These are phyloP conservation scores for Orthonevra nobilis DNA, from an alignment of 2,888 invertebrate species.

Conservation along the genomic window DNA sequence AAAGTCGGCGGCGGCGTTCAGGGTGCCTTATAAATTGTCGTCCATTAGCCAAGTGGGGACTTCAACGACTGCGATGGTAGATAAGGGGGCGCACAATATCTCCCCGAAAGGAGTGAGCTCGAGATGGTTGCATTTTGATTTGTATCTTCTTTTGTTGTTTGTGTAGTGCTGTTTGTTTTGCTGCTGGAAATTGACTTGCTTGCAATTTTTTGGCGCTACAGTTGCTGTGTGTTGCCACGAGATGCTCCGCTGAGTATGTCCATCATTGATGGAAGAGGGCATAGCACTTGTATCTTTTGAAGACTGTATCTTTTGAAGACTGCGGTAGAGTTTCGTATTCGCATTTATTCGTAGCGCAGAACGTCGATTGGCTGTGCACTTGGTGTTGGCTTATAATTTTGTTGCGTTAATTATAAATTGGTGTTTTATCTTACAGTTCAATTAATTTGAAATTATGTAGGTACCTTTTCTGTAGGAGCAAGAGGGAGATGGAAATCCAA, in stretches of 20 bases:
- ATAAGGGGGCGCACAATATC: constrained; percentile 11
- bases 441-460: constrained; percentile 34
- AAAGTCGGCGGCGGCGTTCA: constrained; percentile 69
- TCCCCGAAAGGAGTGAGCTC: constrained; percentile 22
- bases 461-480: no score
- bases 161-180: constrained; percentile 46
- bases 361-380: background rate
- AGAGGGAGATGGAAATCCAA: background rate
- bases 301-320: no score
- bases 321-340: background rate
- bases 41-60: constrained; percentile 59
- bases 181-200: constrained; percentile 47
- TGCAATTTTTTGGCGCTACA: constrained; percentile 67
- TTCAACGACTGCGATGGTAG: constrained; percentile 38
- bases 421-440: constrained; percentile 49
- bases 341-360: background rate
- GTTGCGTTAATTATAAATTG: constrained; percentile 52
- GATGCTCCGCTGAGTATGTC: constrained; percentile 21
- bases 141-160: constrained; percentile 31
- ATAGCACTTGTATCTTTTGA: background rate
- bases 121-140: constrained; percentile 36
- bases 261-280: background rate
- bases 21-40: constrained; percentile 59
- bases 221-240: constrained; percentile 40
- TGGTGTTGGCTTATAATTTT: constrained; percentile 29